Evolutionary conservation across 2,888 invertebrate genomes (phyloP).

Genomic region (Merodon equestris): DNA sequence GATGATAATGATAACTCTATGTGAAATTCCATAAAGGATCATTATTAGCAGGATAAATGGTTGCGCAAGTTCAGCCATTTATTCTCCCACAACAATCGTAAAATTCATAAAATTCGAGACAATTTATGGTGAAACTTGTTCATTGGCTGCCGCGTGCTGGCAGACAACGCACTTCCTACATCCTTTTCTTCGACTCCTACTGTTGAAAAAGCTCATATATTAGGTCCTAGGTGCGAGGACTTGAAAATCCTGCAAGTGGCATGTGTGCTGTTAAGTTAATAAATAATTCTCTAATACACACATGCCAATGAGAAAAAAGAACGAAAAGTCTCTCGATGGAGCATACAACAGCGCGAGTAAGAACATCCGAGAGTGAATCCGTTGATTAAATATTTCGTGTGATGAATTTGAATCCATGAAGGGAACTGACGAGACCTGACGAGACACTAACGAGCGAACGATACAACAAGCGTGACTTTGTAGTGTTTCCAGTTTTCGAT

Average conservation of each 20-base stretch:
- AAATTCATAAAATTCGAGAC: slow-evolving; percentile 47
- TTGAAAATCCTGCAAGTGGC: slow-evolving; percentile 5
- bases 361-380: slow-evolving; percentile 44
- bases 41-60: slow-evolving; percentile 56
- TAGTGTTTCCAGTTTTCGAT: no score
- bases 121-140: slow-evolving; percentile 57
- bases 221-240: no score
- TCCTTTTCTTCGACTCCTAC: slow-evolving; percentile 7
- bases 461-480: no score
- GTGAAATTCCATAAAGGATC: slow-evolving; percentile 52
- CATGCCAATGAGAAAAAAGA: not conserved
- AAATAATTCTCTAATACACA: slow-evolving; percentile 51
- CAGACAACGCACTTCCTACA: slow-evolving; percentile 33
- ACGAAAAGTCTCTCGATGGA: no score
- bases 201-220: not conserved
- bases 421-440: slow-evolving; percentile 6
- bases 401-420: slow-evolving; percentile 56
- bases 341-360: slow-evolving; percentile 23
- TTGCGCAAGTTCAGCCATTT: slow-evolving; percentile 50
- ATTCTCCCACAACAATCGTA: slow-evolving; percentile 46
- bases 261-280: slow-evolving; percentile 44
- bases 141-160: slow-evolving; percentile 18
- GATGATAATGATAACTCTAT: slow-evolving; percentile 54
- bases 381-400: slow-evolving; percentile 64
- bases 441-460: not conserved